Evolutionary conservation across 2,113 vertebrate genomes (phyloP), one percentile per base, ranked within the genome.

Genomic region (Nanorana parkeri): DNA sequence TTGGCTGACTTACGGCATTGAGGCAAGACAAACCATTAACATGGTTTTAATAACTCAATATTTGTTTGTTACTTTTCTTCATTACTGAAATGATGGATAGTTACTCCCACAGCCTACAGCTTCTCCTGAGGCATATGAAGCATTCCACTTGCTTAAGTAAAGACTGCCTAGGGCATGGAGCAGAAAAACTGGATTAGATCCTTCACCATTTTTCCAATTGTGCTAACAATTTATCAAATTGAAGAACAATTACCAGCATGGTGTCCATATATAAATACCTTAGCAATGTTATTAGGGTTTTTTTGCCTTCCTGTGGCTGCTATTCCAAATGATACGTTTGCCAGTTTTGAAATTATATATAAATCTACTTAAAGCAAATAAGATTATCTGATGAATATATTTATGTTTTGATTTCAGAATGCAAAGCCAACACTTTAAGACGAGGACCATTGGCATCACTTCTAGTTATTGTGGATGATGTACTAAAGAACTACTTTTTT

Each of bases 231-330:
- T 24, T 68, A 69, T 69, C 65, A 69, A 61, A 55, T 19, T 29
- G 29, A 7, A 80, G 78, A 69, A 73, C 71, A 73, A 80, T 26
- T 69, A 80, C 32, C 15, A 41, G 29, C 78, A 80, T 23, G 36
- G 28, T 19, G 29, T 36, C 20, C 58, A 75, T 61, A 41, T 75
- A 41, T 32, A 6, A 15, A 15, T 56, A 75, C 32, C 72, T 61
- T 29, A n/a, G 13, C 56, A 20, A 74, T 5, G 2, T 3, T 28
- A 32, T 56, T 73, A 58, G 52, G 26, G 24, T 23, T 5, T 29
- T n/a, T 17, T 8, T 58, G 52, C 52, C 10, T 17, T 74, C 23
- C 51, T 71, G n/a, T 60, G n/a, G 1, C 52, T 32, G 8, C 10
- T 15, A 15, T 47, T 47, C 41, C 13, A 47, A 47, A 47, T 47